Conservation (phyloP, 2,888 invertebrate species). For the Lathronympha strigana region DNA sequence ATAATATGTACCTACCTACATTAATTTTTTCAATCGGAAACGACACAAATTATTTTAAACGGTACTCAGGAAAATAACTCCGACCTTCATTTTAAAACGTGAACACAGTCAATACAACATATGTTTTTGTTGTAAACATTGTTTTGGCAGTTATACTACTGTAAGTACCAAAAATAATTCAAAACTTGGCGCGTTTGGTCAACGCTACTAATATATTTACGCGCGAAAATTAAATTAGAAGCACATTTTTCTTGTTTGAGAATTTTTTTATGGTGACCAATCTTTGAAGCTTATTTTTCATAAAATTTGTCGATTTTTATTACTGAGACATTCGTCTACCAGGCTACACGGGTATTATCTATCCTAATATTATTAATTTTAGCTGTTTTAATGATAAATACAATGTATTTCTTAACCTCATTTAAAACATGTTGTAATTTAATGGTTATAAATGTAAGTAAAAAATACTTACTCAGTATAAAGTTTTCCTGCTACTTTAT, state of each 20-base stretch:
- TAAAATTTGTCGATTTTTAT: too few species aligned
- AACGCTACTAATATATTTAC: background rate
- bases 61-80: background rate
- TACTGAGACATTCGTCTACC: too few species aligned
- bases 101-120: background rate
- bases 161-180: conserved; percentile 1
- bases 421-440: too few species aligned
- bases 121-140: background rate
- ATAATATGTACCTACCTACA: background rate
- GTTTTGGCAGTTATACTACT: conserved; percentile 7
- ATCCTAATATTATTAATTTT: too few species aligned
- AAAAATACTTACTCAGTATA: too few species aligned
- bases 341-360: too few species aligned
- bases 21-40: background rate
- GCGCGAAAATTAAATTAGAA: background rate
- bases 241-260: background rate
- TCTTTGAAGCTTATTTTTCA: too few species aligned
- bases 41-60: background rate
- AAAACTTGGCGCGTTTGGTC: conserved; percentile 2
- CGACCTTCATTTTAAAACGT: background rate
- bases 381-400: too few species aligned
- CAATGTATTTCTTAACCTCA: too few species aligned
- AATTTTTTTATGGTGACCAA: background rate
- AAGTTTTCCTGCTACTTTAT: too few species aligned
- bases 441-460: too few species aligned